Percentiles rank a stretch among this genome's conserved stretches.
Evolutionary conservation across 2,888 invertebrate genomes (phyloP).

Genomic region (Oxyscelio sp.): DNA sequence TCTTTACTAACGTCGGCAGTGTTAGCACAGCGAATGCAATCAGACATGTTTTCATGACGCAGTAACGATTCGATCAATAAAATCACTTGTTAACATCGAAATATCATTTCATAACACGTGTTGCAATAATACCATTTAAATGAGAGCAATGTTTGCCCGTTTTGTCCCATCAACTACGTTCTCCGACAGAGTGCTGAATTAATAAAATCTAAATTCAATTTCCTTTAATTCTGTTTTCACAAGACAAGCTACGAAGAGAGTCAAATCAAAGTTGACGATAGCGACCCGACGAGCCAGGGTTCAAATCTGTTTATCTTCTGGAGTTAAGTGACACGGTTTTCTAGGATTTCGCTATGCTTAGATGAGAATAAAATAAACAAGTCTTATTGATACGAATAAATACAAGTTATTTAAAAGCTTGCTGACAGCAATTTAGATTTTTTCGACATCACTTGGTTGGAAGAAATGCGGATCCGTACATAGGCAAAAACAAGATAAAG

Average conservation of each 20-base stretch:
- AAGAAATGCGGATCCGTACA: too few species aligned
- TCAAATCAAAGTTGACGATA: constrained; percentile 10
- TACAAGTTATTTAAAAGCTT: too few species aligned
- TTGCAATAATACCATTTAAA: background rate
- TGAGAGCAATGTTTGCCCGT: background rate
- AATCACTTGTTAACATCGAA: background rate
- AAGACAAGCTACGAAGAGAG: background rate
- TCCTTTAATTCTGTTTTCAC: background rate
- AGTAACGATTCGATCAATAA: constrained; percentile 2
- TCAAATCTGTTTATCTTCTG: too few species aligned
- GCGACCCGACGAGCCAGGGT: too few species aligned
- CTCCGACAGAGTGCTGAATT: background rate
- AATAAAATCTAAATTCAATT: constrained; percentile 13
- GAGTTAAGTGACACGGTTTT: too few species aligned
- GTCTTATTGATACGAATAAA: too few species aligned
- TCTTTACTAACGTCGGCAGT: background rate
- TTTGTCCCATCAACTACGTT: background rate
- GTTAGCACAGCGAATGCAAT: constrained; percentile 2
- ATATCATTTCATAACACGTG: background rate
- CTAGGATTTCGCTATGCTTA: too few species aligned
- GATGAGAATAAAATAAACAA: too few species aligned
- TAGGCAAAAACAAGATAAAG: too few species aligned
- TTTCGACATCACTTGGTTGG: too few species aligned
- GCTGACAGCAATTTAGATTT: too few species aligned
- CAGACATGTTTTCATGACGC: constrained; percentile 1